Evolutionary conservation across 2,797 vertebrate species (phyloP), one percentile per base, ranked within the genome.

Genomic region (Coregonus sp.): DNA sequence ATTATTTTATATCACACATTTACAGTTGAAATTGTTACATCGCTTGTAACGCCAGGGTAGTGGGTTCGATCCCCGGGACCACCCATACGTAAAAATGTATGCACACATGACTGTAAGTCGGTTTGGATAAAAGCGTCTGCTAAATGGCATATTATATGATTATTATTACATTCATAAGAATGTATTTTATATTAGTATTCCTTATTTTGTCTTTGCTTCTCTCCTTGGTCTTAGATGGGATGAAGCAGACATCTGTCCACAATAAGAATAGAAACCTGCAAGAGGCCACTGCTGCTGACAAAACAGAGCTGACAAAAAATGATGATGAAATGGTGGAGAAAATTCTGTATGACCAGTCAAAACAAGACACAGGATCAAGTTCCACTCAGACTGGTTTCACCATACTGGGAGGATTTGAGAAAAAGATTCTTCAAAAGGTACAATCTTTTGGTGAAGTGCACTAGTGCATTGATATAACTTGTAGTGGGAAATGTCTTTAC

Each of bases 361-460:
- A 76, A 50, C 59, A 77, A 75, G 81, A 51, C 31, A 31, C 70
- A 31, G 85, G 9, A 18, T 82, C 82, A 20, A 35, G 68, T 1
- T 40, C 78, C 5, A 47, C 79, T 56, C 77, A 82, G 3, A 82
- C 90, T 14, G 90, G 84, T 14, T 87, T 93, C 51, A 82, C 85
- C 0, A 71, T 98, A 68, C 89, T 99, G 0, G 96, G 96, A 40
- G 95, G 92, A 77, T 95, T 95, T 1, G 80, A 93, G 1, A 91
- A 70, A 77, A 97, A 92, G 82, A 81, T 88, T 0, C 77, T 91
- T 4, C 91, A 90, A 9, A 98, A 97, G 96, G 98, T 98, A 91
- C 71, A 4, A 1, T n/a, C 2, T n/a, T 16, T 68, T 68, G 15
- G 15, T 33, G 33, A 37, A 35, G 18, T 59, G 56, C 54, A 18